phyloP scores from a whole-genome alignment of 2,797 vertebrate species.

The Chloroceryle inda region DNA sequence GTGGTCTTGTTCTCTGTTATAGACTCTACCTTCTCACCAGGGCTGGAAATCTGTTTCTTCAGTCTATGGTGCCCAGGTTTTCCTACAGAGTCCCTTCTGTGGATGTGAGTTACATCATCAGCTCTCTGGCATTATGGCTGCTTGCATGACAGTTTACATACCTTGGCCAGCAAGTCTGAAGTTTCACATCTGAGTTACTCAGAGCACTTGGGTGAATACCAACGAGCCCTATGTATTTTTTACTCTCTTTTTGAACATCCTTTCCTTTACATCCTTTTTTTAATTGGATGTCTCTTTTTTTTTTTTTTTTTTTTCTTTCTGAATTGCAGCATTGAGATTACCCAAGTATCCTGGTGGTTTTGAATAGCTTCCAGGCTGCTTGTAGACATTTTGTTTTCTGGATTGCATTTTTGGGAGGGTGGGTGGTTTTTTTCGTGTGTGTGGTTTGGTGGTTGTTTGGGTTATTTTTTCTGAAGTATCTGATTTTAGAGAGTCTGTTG shows the following conservation, averaged over 20 bases:
- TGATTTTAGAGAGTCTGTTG: neutral
- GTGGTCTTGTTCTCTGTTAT: neutral
- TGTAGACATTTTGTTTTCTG: neutral
- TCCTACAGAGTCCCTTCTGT: neutral
- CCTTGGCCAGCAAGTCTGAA: neutral
- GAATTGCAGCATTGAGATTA: neutral
- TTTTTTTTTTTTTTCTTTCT: neutral
- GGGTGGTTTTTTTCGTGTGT: neutral
- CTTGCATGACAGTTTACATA: neutral
- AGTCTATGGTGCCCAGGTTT: neutral
- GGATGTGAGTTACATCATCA: neutral
- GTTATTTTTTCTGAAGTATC: too few species aligned
- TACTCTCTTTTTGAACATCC: neutral
- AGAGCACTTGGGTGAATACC: neutral
- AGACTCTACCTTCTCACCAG: neutral
- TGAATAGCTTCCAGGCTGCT: neutral
- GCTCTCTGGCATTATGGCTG: neutral
- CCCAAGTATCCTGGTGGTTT: neutral
- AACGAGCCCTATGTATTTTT: neutral
- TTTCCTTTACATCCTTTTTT: neutral
- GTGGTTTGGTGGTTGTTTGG: too few species aligned
- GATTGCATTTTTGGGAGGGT: neutral
- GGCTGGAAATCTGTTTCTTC: neutral
- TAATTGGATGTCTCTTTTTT: neutral
- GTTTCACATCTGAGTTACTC: neutral